phyloP scores from a whole-genome alignment of 2,888 invertebrate species.

The Lycocerus yunnanus region DNA sequence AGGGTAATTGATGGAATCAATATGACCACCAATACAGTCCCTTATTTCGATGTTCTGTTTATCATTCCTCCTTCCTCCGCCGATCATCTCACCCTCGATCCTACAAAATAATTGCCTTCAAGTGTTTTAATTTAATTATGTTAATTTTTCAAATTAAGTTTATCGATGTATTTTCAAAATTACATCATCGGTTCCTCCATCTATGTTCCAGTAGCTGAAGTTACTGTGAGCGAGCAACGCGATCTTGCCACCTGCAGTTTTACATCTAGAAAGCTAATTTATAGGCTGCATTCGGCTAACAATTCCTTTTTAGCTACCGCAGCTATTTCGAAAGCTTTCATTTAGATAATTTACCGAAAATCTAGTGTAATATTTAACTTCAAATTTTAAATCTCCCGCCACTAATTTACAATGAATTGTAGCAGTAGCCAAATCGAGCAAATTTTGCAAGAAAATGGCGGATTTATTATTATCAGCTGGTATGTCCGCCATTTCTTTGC shows the following conservation, averaged over 20 bases:
- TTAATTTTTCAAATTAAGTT: neutral
- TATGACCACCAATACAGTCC: neutral
- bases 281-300: too few relatives aligned
- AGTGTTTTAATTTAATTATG: neutral
- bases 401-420: too few relatives aligned
- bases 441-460: too few relatives aligned
- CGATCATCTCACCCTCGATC: neutral
- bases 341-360: too few relatives aligned
- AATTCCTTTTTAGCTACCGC: too few relatives aligned
- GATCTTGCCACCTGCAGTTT: neutral
- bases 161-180: neutral
- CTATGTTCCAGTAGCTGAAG: neutral
- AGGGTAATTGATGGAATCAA: neutral
- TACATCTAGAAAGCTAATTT: neutral
- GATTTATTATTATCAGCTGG: too few relatives aligned
- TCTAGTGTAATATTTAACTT: too few relatives aligned
- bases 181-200: neutral
- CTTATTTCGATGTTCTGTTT: neutral
- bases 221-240: neutral
- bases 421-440: too few relatives aligned
- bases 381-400: too few relatives aligned
- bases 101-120: neutral
- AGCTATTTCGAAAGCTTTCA: too few relatives aligned
- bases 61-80: neutral
- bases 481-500: too few relatives aligned